Percentiles rank a stretch among this genome's conserved stretches.
These are phyloP conservation scores for Halesus radiatus DNA, from an alignment of 1,140 invertebrate species.

Conservation along the genomic window DNA sequence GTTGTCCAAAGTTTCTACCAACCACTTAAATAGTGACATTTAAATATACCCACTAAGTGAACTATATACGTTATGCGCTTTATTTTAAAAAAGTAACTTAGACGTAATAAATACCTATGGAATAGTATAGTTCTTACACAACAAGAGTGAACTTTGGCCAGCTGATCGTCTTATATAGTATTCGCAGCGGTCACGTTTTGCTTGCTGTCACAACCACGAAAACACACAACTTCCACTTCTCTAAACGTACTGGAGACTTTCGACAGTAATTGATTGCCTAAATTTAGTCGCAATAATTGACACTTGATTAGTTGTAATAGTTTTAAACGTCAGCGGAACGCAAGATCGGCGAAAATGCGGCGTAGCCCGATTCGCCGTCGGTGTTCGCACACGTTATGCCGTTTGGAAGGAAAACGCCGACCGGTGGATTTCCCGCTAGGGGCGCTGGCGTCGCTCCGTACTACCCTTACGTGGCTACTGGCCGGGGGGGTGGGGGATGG, in stretches of 20 bases:
- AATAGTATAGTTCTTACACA: slow-evolving; percentile 2
- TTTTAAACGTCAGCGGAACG: slow-evolving; percentile 22
- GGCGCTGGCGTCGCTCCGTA: slow-evolving; percentile 29
- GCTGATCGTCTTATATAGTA: slow-evolving; percentile 7
- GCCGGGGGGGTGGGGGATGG: background rate
- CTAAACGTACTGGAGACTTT: background rate
- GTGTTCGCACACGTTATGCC: slow-evolving; percentile 43
- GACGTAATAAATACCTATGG: background rate
- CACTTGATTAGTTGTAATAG: background rate
- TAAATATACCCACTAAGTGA: background rate
- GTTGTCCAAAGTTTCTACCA: slow-evolving; percentile 1
- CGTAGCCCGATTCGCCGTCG: background rate
- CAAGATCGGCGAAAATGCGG: slow-evolving; percentile 16
- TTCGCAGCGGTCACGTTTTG: background rate
- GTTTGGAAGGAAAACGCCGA: slow-evolving; percentile 50
- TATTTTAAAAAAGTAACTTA: background rate
- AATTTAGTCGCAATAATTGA: too few species aligned
- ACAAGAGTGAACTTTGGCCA: slow-evolving; percentile 14
- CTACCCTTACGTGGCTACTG: background rate
- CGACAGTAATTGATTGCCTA: too few species aligned
- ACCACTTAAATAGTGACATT: background rate
- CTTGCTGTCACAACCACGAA: slow-evolving; percentile 13
- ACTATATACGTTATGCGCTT: background rate
- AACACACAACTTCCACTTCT: slow-evolving; percentile 18
- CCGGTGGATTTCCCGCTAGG: slow-evolving; percentile 32